Base-by-base conservation (phyloP, 2,113 vertebrate genomes). In the Myocastor coypus region DNA sequence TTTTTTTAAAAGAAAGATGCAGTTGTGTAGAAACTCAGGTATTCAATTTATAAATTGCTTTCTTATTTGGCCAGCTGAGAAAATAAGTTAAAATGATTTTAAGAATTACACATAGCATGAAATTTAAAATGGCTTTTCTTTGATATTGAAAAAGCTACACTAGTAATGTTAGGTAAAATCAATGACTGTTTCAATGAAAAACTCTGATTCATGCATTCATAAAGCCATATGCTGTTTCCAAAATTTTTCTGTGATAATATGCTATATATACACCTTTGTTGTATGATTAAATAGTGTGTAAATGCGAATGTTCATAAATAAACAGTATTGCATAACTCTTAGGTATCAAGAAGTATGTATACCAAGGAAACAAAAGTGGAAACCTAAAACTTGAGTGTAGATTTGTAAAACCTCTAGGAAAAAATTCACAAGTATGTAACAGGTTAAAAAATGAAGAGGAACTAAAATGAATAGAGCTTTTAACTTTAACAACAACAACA, bases 101-200 rank as follows among this genome's bases (percentile, higher is more conserved):
- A 90, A 84, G 50, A 92, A 57, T 82, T 94, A 59, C 22, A 59
- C 69, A 64, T 1, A 92, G 77, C 40, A 64, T 77, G 77, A 82
- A 17, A 77, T 28, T 88, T 87, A 85, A 75, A 87, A 68, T 26
- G 57, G 68, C 19, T 86, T n/a, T 40, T 89, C 1, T 87, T 6
- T 66, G 37, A 80, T 7, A 87, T 1, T 88, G 83, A 89, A 30
- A 91, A 89, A 77, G 37, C 46, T 87, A 89, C 0, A 77, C 5
- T 52, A 66, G 84, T 32, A 22, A 75, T 78, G 83, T 37, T 84
- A 55, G 6, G 7, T 52, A 84, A 89, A 95, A 82, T 77, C 78
- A 55, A 81, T 55, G 59, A 83, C 32, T 61, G 30, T 55, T 92
- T 64, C 85, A 91, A 34, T 80, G 5, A 91, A 71, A 69, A 89